phyloP scores from a whole-genome alignment of 2,888 invertebrate species.

The Cistogaster globosa region DNA sequence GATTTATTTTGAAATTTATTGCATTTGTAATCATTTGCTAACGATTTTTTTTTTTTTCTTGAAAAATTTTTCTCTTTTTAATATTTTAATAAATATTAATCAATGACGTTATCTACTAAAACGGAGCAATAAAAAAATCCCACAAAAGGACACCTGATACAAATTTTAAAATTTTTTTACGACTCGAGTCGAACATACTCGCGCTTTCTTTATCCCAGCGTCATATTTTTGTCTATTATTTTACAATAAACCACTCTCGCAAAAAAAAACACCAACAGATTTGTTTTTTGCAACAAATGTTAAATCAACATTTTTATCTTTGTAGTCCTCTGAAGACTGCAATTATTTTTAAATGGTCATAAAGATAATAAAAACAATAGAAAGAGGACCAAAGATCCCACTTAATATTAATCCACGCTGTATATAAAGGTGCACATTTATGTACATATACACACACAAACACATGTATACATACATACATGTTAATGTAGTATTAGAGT shows the following conservation, averaged over 20 bases:
- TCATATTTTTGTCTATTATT: constrained; percentile 19
- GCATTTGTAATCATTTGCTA: constrained; percentile 47
- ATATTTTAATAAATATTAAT: constrained; percentile 54
- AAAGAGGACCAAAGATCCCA: constrained; percentile 13
- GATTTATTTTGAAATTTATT: constrained; percentile 59
- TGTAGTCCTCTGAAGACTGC: constrained; percentile 55
- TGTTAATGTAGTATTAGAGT: background rate
- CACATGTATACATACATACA: background rate
- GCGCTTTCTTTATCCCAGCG: constrained; percentile 16
- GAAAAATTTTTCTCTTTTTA: constrained; percentile 2
- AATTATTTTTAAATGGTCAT: constrained; percentile 70
- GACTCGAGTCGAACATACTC: background rate
- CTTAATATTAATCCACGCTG: constrained; percentile 26
- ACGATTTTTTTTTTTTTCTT: constrained; percentile 1
- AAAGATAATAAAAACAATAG: constrained; percentile 62
- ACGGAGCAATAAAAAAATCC: constrained; percentile 23
- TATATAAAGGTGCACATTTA: background rate
- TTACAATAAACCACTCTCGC: background rate
- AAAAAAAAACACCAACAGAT: constrained; percentile 1
- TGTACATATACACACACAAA: background rate
- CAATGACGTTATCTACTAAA: constrained; percentile 54
- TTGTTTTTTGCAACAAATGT: constrained; percentile 9
- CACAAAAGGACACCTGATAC: constrained; percentile 59
- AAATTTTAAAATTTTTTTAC: constrained; percentile 45
- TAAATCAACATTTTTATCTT: constrained; percentile 14